Conservation (phyloP, 2,888 invertebrate species). For the Polylopha cassiicola region DNA sequence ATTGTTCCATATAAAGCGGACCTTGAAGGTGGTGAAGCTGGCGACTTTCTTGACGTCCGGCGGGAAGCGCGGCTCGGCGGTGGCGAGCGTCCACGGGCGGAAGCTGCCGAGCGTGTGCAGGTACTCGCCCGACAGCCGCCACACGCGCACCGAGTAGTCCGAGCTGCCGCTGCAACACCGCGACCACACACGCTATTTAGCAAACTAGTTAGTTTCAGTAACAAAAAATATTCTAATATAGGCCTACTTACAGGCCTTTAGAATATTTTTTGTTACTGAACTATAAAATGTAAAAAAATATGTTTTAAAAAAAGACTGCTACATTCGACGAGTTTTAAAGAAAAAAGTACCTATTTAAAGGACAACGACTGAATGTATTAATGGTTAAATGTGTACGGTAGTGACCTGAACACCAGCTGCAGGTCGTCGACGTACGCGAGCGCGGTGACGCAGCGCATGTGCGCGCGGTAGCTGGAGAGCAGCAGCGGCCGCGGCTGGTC, state of each 20-base stretch:
- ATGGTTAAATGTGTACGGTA: too few relatives aligned
- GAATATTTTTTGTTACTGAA: too few relatives aligned
- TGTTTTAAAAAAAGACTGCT: too few relatives aligned
- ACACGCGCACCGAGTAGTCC: slow-evolving; percentile 85
- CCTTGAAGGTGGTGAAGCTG: slow-evolving; percentile 87
- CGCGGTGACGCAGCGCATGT: slow-evolving; percentile 81
- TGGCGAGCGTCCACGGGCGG: slow-evolving; percentile 78
- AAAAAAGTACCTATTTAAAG: too few relatives aligned
- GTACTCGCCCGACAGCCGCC: slow-evolving; percentile 84
- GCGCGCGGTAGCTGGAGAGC: slow-evolving; percentile 83
- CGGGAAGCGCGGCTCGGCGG: slow-evolving; percentile 79
- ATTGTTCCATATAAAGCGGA: slow-evolving; percentile 36
- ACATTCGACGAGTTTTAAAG: too few relatives aligned
- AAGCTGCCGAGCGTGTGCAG: slow-evolving; percentile 86
- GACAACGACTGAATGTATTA: too few relatives aligned
- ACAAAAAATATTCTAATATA: too few relatives aligned
- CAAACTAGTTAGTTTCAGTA: not conserved
- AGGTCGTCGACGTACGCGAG: slow-evolving; percentile 81
- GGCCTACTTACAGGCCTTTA: too few relatives aligned
- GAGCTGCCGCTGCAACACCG: slow-evolving; percentile 74
- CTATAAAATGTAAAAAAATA: too few relatives aligned
- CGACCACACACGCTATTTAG: not conserved
- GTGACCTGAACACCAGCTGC: slow-evolving; percentile 82
- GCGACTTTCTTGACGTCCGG: slow-evolving; percentile 85
- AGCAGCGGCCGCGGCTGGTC: slow-evolving; percentile 81